Conservation (phyloP, 2,797 vertebrate species). For the Acanthornis magna region DNA sequence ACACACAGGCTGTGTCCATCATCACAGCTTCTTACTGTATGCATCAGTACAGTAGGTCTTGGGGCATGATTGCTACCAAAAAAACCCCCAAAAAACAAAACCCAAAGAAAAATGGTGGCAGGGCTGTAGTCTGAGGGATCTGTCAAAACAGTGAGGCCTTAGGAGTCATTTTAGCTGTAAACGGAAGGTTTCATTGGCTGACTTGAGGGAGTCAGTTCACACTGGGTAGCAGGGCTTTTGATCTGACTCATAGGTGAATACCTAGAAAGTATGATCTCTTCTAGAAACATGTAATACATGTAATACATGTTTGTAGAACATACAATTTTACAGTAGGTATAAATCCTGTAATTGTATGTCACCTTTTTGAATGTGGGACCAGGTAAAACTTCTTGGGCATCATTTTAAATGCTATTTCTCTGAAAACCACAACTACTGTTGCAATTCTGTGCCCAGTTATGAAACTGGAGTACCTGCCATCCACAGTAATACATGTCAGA, state of each 20-base stretch:
- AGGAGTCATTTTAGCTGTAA: not conserved
- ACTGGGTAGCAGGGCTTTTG: not conserved
- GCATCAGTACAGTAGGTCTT: not conserved
- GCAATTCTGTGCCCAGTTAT: not conserved
- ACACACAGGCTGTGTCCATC: not conserved
- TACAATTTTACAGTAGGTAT: not conserved
- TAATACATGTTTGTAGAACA: not conserved
- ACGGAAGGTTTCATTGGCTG: not conserved
- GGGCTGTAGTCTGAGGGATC: not conserved
- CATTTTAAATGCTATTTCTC: not conserved
- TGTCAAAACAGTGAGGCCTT: not conserved
- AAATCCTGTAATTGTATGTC: not conserved
- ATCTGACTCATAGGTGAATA: not conserved
- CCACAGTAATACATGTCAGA: not conserved
- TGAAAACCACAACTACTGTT: not conserved
- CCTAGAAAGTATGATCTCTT: not conserved
- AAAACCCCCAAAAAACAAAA: not conserved
- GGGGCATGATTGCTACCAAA: not conserved
- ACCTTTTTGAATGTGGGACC: not conserved
- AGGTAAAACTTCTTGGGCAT: not conserved
- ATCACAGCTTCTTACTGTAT: not conserved
- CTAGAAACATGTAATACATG: not conserved
- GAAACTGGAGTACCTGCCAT: not conserved
- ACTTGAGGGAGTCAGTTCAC: not conserved
- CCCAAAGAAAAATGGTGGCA: not conserved